A percentile compares a stretch with the other conserved stretches of the same genome.
Evolutionary conservation across 2,113 vertebrate genomes (phyloP).

Genomic region (Tyto alba): DNA sequence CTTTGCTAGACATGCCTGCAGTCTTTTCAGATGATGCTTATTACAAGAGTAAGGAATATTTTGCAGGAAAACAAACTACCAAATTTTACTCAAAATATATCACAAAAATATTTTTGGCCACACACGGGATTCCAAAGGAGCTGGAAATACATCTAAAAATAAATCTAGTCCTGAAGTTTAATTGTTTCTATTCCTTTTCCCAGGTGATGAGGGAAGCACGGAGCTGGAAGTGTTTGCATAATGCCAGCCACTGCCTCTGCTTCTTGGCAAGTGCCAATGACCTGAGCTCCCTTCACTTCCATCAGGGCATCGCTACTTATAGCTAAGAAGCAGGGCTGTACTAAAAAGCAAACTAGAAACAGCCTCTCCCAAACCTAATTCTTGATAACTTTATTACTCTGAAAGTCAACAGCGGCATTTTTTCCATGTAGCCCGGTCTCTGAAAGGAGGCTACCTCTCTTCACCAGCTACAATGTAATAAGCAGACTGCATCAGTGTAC

Average conservation of each 20-base stretch:
- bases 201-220: not conserved
- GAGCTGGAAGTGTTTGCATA: not conserved
- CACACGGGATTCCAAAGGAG: not conserved
- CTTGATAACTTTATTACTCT: not conserved
- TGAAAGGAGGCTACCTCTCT: not conserved
- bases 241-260: not conserved
- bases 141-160: not conserved
- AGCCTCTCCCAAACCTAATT: not conserved
- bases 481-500: not conserved
- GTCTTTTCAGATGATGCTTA: not conserved
- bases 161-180: not conserved
- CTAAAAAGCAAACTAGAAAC: not conserved
- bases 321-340: not conserved
- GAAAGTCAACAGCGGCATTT: not conserved
- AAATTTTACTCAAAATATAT: not conserved
- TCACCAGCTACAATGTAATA: not conserved
- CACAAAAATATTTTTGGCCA: not conserved
- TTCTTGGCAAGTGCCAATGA: not conserved
- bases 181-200: not conserved
- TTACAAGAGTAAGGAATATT: not conserved
- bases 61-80: not conserved
- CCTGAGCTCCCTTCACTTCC: not conserved
- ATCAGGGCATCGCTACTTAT: not conserved
- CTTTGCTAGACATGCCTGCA: not conserved
- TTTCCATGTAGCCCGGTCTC: not conserved